Evolutionary conservation across 1,140 invertebrate genomes (phyloP).

Genomic region (Penaeus vannamei): DNA sequence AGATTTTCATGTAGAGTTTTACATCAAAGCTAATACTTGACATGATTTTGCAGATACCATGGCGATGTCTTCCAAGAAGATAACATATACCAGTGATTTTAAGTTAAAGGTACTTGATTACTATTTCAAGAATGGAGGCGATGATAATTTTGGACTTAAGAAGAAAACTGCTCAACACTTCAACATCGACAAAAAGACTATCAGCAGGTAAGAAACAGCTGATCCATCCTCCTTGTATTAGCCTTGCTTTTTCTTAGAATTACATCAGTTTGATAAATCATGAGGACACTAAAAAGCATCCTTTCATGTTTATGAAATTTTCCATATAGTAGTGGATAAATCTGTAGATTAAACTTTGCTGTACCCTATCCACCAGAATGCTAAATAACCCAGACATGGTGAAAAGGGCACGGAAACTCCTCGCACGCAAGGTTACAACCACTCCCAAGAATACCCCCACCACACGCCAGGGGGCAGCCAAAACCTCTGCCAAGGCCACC

Average conservation of each 20-base stretch:
- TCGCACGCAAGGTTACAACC: background rate
- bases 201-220: conserved; percentile 55
- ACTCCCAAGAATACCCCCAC: conserved; percentile 2
- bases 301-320: too few species aligned
- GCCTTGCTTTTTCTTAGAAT: background rate
- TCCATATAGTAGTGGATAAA: background rate
- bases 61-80: conserved; percentile 59
- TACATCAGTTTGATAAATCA: too few species aligned
- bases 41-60: background rate
- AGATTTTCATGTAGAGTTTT: background rate
- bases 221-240: background rate
- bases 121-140: conserved; percentile 66
- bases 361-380: conserved; percentile 42
- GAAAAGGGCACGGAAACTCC: conserved; percentile 48
- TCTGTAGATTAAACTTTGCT: background rate
- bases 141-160: conserved; percentile 64
- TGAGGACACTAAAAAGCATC: too few species aligned
- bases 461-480: background rate
- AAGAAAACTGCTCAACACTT: conserved; percentile 64
- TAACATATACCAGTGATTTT: conserved; percentile 64
- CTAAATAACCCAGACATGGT: conserved; percentile 59
- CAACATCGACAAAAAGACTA: conserved; percentile 66
- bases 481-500: conserved; percentile 8
- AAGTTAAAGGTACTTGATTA: conserved; percentile 66
- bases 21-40: background rate